A percentile compares a stretch with the other conserved stretches of the same genome.
phyloP scores from a whole-genome alignment of 2,888 invertebrate species.

The Chloroclysta siterata region DNA sequence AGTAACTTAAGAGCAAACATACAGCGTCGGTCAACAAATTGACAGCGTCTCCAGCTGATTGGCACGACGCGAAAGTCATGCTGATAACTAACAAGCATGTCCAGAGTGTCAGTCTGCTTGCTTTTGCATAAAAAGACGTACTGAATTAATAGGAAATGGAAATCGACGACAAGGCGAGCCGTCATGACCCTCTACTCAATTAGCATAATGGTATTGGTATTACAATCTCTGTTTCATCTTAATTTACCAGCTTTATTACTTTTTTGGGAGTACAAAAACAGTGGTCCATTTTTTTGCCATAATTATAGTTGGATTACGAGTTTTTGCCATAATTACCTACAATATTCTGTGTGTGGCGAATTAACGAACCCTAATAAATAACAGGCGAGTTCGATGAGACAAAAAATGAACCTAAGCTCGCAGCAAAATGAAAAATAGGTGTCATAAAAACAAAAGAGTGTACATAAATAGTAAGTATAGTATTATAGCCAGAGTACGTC shows the following conservation, averaged over 20 bases:
- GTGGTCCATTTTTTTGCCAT: slow-evolving; percentile 2
- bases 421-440: slow-evolving; percentile 15
- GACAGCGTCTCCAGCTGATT: slow-evolving; percentile 40
- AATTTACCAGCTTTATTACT: neutral
- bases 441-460: slow-evolving; percentile 2
- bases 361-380: slow-evolving; percentile 26
- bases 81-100: slow-evolving; percentile 28
- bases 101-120: slow-evolving; percentile 18
- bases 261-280: neutral
- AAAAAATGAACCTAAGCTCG: slow-evolving; percentile 9
- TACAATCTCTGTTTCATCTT: neutral
- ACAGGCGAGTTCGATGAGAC: slow-evolving; percentile 1
- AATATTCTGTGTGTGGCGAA: slow-evolving; percentile 16
- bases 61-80: slow-evolving; percentile 29
- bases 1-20: slow-evolving; percentile 34
- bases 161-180: slow-evolving; percentile 21
- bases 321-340: slow-evolving; percentile 20
- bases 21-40: slow-evolving; percentile 36
- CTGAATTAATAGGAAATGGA: slow-evolving; percentile 42
- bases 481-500: slow-evolving; percentile 1
- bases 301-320: slow-evolving; percentile 4
- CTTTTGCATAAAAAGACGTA: slow-evolving; percentile 43
- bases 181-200: slow-evolving; percentile 4
- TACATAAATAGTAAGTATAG: neutral
- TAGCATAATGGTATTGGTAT: neutral